Conservation (phyloP, 2,888 invertebrate species). For the Nymphalis c-album region DNA sequence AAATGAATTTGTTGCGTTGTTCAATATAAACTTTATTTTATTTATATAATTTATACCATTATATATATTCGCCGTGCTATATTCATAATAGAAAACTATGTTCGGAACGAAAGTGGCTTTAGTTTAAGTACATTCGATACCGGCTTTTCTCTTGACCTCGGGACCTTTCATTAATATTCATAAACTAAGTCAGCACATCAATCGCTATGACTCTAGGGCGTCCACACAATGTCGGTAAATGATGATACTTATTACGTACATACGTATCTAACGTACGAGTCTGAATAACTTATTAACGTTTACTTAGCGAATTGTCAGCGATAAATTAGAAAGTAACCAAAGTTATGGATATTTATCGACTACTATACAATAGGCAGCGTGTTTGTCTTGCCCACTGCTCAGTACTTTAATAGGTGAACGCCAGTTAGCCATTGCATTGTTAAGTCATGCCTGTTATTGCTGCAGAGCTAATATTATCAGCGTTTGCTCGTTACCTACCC, state of each 20-base stretch:
- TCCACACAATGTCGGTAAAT: neutral
- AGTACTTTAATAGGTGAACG: too few species aligned
- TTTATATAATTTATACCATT: slow-evolving; percentile 1
- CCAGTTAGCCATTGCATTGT: too few species aligned
- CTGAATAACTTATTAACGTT: neutral
- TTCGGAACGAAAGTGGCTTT: slow-evolving; percentile 35
- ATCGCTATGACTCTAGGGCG: neutral
- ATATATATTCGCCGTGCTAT: slow-evolving; percentile 1
- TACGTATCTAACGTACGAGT: neutral
- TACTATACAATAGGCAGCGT: too few species aligned
- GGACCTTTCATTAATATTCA: slow-evolving; percentile 59
- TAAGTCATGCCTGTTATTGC: too few species aligned
- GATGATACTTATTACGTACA: neutral
- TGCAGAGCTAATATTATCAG: too few species aligned
- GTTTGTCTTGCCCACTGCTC: too few species aligned
- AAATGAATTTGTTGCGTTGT: neutral
- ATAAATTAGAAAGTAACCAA: neutral
- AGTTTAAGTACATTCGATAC: slow-evolving; percentile 14
- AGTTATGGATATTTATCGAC: neutral
- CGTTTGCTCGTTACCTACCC: too few species aligned
- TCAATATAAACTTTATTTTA: neutral
- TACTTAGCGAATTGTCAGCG: neutral
- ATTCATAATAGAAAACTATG: slow-evolving; percentile 30
- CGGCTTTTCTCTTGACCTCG: slow-evolving; percentile 43
- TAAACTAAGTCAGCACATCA: slow-evolving; percentile 29